Percentiles rank a stretch among this genome's conserved stretches.
Evolutionary conservation across 2,888 invertebrate species (phyloP).

Genomic region (Nasonovia ribisnigri): DNA sequence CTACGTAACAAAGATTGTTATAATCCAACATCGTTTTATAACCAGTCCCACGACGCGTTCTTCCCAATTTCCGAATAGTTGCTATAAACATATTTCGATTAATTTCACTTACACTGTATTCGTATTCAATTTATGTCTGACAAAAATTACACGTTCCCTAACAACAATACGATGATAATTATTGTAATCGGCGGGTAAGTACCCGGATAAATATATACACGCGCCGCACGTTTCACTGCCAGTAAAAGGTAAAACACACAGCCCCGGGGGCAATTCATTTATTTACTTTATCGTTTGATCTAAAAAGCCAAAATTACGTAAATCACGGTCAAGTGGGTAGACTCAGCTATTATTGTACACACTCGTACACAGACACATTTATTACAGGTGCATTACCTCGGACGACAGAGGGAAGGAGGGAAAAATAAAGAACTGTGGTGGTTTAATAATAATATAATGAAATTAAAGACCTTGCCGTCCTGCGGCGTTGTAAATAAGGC

Average conservation of each 20-base stretch:
- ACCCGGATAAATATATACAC: background rate
- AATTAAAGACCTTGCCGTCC: constrained; percentile 53
- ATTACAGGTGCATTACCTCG: constrained; percentile 15
- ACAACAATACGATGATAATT: background rate
- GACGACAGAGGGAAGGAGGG: background rate
- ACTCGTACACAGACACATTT: constrained; percentile 31
- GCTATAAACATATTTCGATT: background rate
- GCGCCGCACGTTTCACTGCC: background rate
- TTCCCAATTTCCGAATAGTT: background rate
- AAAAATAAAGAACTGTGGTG: constrained; percentile 9
- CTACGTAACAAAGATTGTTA: background rate
- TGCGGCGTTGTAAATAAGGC: constrained; percentile 48
- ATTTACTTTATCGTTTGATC: constrained; percentile 46
- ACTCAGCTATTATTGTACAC: background rate
- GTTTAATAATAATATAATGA: constrained; percentile 54
- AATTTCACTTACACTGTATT: background rate
- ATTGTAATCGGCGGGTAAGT: background rate
- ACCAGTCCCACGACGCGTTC: background rate
- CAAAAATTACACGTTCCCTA: constrained; percentile 6
- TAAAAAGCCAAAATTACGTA: constrained; percentile 54
- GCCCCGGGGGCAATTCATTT: constrained; percentile 33
- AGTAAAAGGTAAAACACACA: constrained; percentile 45
- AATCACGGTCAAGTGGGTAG: constrained; percentile 50
- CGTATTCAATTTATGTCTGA: background rate
- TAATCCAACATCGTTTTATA: background rate